These are phyloP conservation scores for Halcyon smyrnensis DNA, from an alignment of 2,797 vertebrate genomes.

Conservation along the genomic window DNA sequence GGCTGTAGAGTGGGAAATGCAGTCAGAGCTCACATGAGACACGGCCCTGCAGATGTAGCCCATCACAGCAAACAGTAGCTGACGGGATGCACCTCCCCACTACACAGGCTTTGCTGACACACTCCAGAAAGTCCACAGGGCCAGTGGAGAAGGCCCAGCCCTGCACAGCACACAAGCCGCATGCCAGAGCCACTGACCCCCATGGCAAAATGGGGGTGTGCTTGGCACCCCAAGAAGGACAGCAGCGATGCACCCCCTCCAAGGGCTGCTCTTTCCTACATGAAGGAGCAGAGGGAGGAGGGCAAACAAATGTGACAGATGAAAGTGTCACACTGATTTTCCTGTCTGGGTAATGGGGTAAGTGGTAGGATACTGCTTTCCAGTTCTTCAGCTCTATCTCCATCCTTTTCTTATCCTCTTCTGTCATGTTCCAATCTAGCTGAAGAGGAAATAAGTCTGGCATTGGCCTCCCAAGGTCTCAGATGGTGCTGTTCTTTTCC, in stretches of 20 bases:
- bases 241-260: background rate
- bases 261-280: background rate
- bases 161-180: background rate
- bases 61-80: background rate
- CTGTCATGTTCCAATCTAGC: background rate
- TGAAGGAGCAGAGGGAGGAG: background rate
- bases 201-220: accelerated
- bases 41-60: background rate
- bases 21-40: background rate
- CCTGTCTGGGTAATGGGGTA: background rate
- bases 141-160: background rate
- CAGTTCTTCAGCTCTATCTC: background rate
- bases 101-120: background rate
- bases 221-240: background rate
- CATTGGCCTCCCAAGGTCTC: background rate
- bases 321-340: background rate
- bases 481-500: background rate
- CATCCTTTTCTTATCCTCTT: background rate
- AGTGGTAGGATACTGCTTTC: background rate
- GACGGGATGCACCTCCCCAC: background rate
- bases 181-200: background rate
- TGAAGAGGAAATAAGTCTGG: background rate
- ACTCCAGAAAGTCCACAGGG: background rate
- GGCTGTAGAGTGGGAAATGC: background rate
- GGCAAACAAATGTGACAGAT: background rate